These are phyloP conservation scores for Omphaloscelis lunosa DNA, from an alignment of 2,888 invertebrate genomes.

Conservation along the genomic window DNA sequence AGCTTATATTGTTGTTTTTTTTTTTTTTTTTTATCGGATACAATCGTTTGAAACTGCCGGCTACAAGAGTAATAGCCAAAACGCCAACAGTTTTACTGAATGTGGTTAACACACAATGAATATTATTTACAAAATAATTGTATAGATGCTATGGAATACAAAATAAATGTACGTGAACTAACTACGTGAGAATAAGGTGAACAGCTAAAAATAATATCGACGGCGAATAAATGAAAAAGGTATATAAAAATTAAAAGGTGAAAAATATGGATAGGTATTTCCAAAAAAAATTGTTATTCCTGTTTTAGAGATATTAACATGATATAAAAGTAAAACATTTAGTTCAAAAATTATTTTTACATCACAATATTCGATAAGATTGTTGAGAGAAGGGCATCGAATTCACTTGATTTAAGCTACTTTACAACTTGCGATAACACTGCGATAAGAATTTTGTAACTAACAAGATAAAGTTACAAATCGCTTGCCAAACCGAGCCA, in stretches of 20 bases:
- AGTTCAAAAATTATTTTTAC: neutral
- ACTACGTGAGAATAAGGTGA: conserved; percentile 40
- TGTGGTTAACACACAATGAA: conserved; percentile 4
- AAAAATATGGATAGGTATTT: neutral
- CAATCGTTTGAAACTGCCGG: neutral
- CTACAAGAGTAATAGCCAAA: neutral
- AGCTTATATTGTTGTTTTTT: conserved; percentile 24
- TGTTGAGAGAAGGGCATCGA: neutral
- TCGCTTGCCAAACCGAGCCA: neutral
- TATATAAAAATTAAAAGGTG: neutral
- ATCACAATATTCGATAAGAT: neutral
- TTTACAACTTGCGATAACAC: neutral
- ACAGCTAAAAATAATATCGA: conserved; percentile 12
- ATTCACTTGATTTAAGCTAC: neutral
- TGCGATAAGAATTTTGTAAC: neutral
- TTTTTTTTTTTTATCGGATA: too few relatives aligned
- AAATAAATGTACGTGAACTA: conserved; percentile 28
- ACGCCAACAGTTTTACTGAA: neutral
- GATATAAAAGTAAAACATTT: neutral
- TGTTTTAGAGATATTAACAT: conserved; percentile 2
- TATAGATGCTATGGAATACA: conserved; percentile 17
- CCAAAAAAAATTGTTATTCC: neutral
- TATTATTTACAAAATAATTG: conserved; percentile 6
- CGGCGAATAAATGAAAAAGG: neutral
- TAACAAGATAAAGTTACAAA: neutral